A percentile compares a stretch with the other conserved stretches of the same genome.
phyloP scores from a whole-genome alignment of 2,113 vertebrate species.

The Camelus bactrianus region DNA sequence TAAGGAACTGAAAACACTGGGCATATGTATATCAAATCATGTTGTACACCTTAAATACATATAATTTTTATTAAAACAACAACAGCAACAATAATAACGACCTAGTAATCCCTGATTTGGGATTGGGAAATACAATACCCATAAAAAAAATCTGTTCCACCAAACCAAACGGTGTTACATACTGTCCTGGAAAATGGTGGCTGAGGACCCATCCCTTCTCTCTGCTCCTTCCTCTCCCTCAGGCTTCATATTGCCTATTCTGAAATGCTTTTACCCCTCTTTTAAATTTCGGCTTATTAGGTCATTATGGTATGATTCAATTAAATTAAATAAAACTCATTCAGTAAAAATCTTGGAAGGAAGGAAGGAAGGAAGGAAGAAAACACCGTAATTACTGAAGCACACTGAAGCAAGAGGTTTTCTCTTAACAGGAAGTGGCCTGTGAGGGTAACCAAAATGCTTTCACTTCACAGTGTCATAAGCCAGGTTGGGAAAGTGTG shows the following conservation, averaged over 20 bases:
- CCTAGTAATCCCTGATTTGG: background rate
- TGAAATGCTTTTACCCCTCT: background rate
- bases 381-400: background rate
- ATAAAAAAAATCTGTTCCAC: background rate
- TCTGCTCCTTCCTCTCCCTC: background rate
- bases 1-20: background rate
- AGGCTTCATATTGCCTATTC: background rate
- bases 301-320: constrained; percentile 8
- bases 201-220: background rate
- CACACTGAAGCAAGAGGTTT: background rate
- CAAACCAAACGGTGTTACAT: constrained; percentile 20
- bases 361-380: background rate
- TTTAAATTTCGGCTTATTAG: background rate
- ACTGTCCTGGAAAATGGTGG: background rate
- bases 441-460: background rate
- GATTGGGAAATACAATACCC: constrained; percentile 11
- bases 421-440: background rate
- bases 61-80: background rate
- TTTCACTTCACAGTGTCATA: background rate
- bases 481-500: background rate
- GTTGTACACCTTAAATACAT: background rate
- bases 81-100: background rate
- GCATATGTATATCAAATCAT: background rate
- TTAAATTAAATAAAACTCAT: constrained; percentile 32
- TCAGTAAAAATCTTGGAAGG: background rate